phyloP scores from a whole-genome alignment of 2,888 invertebrate species.

The Idaea biselata region DNA sequence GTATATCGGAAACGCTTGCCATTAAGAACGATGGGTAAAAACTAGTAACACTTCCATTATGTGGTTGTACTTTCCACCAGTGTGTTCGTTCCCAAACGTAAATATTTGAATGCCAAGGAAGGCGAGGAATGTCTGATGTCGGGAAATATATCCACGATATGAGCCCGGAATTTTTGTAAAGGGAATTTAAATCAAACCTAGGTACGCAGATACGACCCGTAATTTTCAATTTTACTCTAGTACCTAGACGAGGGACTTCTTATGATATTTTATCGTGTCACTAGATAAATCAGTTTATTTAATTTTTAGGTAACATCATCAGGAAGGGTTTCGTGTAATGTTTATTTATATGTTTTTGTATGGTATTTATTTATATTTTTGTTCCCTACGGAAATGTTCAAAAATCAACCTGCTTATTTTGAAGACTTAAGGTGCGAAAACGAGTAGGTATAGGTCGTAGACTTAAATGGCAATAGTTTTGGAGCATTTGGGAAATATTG shows the following conservation, averaged over 20 bases:
- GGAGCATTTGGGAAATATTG: no score
- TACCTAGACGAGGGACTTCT: background rate
- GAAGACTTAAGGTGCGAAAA: no score
- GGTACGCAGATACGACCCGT: conserved; percentile 14
- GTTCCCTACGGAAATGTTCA: no score
- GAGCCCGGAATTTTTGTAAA: conserved; percentile 39
- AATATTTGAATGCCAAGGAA: conserved; percentile 57
- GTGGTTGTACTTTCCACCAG: background rate
- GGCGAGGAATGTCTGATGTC: conserved; percentile 41
- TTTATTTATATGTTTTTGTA: background rate
- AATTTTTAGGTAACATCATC: background rate
- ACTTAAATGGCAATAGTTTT: no score
- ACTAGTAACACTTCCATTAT: background rate
- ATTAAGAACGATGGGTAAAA: no score
- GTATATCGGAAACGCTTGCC: no score
- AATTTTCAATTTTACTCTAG: conserved; percentile 9
- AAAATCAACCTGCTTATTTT: no score
- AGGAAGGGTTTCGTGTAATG: background rate
- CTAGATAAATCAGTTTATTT: background rate
- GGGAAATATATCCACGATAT: conserved; percentile 40
- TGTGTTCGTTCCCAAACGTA: conserved; percentile 32
- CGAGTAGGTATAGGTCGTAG: no score
- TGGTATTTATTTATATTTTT: no score
- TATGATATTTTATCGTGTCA: background rate
- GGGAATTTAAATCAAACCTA: conserved; percentile 41